These are phyloP conservation scores for Sturmia bella DNA, from an alignment of 2,888 invertebrate genomes.

Conservation along the genomic window DNA sequence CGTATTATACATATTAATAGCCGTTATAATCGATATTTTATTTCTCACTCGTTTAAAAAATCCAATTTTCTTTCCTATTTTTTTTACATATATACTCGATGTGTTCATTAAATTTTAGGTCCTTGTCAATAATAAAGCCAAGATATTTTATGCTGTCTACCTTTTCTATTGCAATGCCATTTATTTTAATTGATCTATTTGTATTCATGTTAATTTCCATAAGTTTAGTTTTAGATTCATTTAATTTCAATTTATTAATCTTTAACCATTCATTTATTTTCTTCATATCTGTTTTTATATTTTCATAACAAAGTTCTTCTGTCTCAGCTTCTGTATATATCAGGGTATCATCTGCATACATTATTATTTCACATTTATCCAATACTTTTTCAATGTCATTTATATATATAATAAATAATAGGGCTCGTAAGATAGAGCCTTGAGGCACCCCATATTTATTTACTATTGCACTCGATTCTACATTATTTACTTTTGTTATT, in stretches of 20 bases:
- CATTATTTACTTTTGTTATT: background rate
- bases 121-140: background rate
- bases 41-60: background rate
- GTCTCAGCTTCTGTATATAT: background rate
- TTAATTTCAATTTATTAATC: constrained; percentile 11
- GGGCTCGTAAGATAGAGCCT: background rate
- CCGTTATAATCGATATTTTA: no score
- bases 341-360: background rate
- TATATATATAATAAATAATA: background rate
- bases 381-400: background rate
- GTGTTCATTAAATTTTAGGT: no score
- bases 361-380: background rate
- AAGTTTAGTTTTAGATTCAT: background rate
- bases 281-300: background rate
- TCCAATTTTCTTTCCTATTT: no score
- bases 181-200: background rate
- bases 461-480: background rate
- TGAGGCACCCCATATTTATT: background rate
- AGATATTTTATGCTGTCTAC: background rate
- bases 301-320: background rate
- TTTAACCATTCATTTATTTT: background rate
- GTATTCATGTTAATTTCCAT: background rate
- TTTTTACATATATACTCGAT: no score
- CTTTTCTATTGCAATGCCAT: background rate
- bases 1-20: no score